Conservation (phyloP, 2,888 invertebrate species). For the Tortrix viridana region DNA sequence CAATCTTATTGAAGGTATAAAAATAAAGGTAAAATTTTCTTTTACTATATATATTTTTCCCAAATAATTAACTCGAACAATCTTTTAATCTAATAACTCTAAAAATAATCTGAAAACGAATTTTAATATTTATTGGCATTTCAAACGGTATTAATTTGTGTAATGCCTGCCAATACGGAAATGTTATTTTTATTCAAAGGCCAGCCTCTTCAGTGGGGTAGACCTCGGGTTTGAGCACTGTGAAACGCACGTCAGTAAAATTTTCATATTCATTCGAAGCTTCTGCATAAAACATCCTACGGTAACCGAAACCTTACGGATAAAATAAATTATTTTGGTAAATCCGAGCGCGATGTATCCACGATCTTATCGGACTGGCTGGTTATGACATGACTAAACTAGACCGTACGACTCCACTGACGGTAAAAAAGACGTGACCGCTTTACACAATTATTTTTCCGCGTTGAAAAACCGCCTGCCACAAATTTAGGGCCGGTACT, state of each 20-base stretch:
- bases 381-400: conserved; percentile 81
- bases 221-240: conserved; percentile 12
- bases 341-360: conserved; percentile 69
- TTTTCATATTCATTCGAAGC: conserved; percentile 60
- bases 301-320: conserved; percentile 66
- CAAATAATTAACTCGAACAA: too few relatives aligned
- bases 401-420: conserved; percentile 62
- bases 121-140: neutral
- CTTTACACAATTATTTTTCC: conserved; percentile 70
- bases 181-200: conserved; percentile 21
- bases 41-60: too few relatives aligned
- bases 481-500: conserved; percentile 79
- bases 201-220: neutral
- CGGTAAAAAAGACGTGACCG: conserved; percentile 81
- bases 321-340: conserved; percentile 73
- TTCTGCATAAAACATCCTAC: conserved; percentile 64
- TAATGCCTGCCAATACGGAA: neutral
- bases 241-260: conserved; percentile 48
- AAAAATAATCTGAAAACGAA: too few relatives aligned
- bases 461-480: conserved; percentile 75
- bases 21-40: too few relatives aligned
- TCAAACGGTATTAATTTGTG: neutral
- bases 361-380: conserved; percentile 67
- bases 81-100: too few relatives aligned
- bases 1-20: too few relatives aligned